Base-by-base conservation (phyloP, 2,888 invertebrate genomes). In the Apotomis betuletana region DNA sequence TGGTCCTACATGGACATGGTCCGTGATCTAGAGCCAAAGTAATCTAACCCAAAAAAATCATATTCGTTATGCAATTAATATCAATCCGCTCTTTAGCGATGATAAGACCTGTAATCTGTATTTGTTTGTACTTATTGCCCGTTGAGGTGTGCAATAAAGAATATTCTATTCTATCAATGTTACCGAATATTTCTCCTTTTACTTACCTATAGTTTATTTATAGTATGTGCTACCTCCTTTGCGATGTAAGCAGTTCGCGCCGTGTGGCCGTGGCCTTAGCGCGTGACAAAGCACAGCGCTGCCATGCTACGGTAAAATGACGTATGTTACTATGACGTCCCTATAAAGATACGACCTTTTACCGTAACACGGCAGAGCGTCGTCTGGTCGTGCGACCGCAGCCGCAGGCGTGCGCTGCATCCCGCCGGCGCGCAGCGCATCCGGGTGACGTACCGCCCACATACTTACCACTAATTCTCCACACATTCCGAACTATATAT, bases 381-480 rank as follows among this genome's bases (percentile, higher is more conserved):
- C 61, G 71, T 60, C 74, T 74, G 65, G 73, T 74, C 76, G 74
- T 76, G 72, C 73, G 74, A 76, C 74, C 76, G 60, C 74, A 75
- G 74, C 57, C 72, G 60, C 74, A 75, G 74, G 57, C 72, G 73
- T 72, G 65, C 73, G 58, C 73, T 73, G 70, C 74, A 75, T 27
- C 68, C 70, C 68, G 65, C 68, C 27, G 2, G 1, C 27, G 27
- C 27, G 0, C 0, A 0, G 55, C 51, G 80, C 78, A 85, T 86
- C 83, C 87, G 88, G 85, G 85, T 86, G 81, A 80, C 78, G 78
- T 77, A 78, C 76, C 77, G 73, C 76, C 75, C 74, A 77, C 80
- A 76, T 75, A 77, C 78, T 81, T 79, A 83, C 81, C 76, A 79
- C 80, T 80, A 85, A 82, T 81, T 80, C 80, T 83, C 78, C 72